Base-by-base conservation (phyloP, 2,797 vertebrate species). In the Oceanodroma leucorhoa region DNA sequence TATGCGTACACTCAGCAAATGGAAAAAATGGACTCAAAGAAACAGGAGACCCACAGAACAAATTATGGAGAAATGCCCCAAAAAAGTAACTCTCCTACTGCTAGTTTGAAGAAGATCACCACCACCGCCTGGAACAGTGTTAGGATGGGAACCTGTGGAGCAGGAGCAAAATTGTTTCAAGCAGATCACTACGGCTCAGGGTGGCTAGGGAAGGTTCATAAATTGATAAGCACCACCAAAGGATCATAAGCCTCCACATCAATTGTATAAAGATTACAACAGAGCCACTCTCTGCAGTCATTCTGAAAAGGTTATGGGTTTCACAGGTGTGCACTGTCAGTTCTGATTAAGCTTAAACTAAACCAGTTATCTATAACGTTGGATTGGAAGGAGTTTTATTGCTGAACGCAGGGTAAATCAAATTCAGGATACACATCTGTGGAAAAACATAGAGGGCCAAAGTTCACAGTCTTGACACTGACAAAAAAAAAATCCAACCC, bases 151-250 rank as follows among this genome's bases (percentile, higher is more conserved):
- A 50, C 16, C 36, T 4, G 5, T 54, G 23, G 48, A 91, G 53
- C 26, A 66, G 48, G 36, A 67, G 41, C 66, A 72, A 91, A 90
- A 83, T 29, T 51, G 36, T 83, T 95, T 90, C 80, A 77, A 94
- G 58, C 23, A 60, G 65, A 80, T 87, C 66, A 48, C 93, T 81
- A 14, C 1, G 5, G 79, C 75, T 66, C 0, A 0, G 72, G 75
- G 83, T 89, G 71, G 93, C 90, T 65, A 51, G 90, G 92, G 94
- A 92, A 92, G 79, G 94, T 89, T 92, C 90, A 91, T 92, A 96
- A 97, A 97, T 94, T 96, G 93, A 94, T 70, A 89, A 78, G 94
- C 82, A 77, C 90, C 86, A 93, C 90, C 27, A 10, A 96, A 97
- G 86, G 93, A 96, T 90, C 95, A 67, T 69, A 89, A 83, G 94